Percentiles rank a stretch among this genome's conserved stretches.
These are phyloP conservation scores for Epinephelus awoara DNA, from an alignment of 2,797 vertebrate species.

Conservation along the genomic window DNA sequence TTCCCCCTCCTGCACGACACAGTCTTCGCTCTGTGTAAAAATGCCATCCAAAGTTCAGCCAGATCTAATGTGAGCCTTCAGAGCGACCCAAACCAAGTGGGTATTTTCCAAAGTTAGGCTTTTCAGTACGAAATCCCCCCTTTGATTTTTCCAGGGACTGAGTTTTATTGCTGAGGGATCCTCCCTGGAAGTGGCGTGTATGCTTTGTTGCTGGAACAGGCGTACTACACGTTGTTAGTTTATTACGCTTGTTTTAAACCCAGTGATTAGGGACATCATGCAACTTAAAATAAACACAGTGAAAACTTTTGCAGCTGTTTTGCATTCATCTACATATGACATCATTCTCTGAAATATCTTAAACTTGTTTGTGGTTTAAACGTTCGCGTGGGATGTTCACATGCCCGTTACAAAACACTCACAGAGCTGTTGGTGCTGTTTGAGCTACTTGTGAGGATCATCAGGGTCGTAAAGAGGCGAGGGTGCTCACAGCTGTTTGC, in stretches of 20 bases:
- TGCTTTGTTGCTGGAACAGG: conserved; percentile 36
- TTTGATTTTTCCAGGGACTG: conserved; percentile 38
- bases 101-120: conserved; percentile 45
- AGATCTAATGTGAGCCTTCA: conserved; percentile 20
- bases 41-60: conserved; percentile 26
- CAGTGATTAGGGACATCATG: conserved; percentile 39
- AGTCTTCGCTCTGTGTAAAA: neutral
- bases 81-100: conserved; percentile 27
- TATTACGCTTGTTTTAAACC: conserved; percentile 49
- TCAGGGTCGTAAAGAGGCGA: conserved; percentile 48
- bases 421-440: conserved; percentile 17
- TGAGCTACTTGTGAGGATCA: conserved; percentile 53
- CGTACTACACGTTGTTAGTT: conserved; percentile 39
- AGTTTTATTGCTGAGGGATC: conserved; percentile 54
- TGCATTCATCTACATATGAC: conserved; percentile 31
- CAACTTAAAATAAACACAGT: conserved; percentile 23
- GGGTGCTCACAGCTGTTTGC: conserved; percentile 74
- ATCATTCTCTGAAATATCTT: conserved; percentile 23
- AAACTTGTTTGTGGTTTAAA: conserved; percentile 8
- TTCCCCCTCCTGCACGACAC: neutral
- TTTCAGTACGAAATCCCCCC: conserved; percentile 36
- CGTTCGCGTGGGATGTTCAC: conserved; percentile 8
- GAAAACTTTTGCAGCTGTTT: conserved; percentile 10
- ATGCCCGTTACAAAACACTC: conserved; percentile 37
- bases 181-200: conserved; percentile 46